phyloP scores from a whole-genome alignment of 2,888 invertebrate species.

The Melieria crassipennis region DNA sequence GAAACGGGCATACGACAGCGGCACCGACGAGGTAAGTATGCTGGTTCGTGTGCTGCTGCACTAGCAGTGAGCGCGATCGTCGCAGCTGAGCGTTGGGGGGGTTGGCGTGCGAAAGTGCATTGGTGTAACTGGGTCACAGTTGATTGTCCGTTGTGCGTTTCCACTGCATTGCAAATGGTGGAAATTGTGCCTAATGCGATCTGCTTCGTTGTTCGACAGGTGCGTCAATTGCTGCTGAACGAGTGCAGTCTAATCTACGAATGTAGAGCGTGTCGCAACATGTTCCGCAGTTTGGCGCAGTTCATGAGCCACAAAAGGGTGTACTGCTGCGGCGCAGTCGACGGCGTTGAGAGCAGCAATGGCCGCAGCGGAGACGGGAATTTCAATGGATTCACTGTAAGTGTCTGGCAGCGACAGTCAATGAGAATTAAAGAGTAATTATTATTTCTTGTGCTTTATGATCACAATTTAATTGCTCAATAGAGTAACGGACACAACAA shows the following conservation, averaged over 20 bases:
- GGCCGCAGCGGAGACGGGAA: conserved; percentile 5
- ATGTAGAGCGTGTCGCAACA: conserved; percentile 85
- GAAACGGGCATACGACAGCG: conserved; percentile 76
- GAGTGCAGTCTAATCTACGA: conserved; percentile 92
- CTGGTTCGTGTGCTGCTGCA: not conserved
- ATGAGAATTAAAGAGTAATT: too few relatives aligned
- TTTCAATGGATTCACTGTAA: conserved; percentile 26
- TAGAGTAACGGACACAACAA: too few relatives aligned
- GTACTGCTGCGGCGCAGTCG: conserved; percentile 70
- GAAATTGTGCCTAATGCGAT: not conserved
- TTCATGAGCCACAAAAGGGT: conserved; percentile 89
- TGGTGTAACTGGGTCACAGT: conserved; percentile 8
- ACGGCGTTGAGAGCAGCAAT: conserved; percentile 5
- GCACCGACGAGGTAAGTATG: conserved; percentile 76
- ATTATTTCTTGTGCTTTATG: not conserved
- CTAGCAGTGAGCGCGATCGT: conserved; percentile 11
- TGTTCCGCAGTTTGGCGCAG: conserved; percentile 88
- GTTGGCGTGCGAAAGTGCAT: not conserved
- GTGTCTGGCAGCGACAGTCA: not conserved
- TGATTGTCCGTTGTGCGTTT: not conserved
- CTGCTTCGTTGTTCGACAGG: conserved; percentile 68
- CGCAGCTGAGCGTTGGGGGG: not conserved
- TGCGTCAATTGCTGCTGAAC: conserved; percentile 76
- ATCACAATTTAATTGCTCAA: too few relatives aligned
- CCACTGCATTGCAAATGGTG: not conserved